Evolutionary conservation across 1,140 invertebrate species (phyloP), one percentile per base, ranked within the genome.

Genomic region (Heliconius melpomene): DNA sequence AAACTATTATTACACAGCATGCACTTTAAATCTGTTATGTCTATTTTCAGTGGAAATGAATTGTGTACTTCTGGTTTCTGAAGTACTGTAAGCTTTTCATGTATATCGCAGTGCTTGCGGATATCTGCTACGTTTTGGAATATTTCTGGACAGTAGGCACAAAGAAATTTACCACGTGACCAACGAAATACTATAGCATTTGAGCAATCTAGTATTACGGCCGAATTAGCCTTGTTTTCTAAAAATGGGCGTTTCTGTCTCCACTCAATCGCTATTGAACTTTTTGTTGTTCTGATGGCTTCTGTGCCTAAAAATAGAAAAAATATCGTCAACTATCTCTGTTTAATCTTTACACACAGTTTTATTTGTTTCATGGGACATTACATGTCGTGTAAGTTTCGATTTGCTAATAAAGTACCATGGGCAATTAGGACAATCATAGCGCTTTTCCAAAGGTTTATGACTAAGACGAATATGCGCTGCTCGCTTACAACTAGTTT

Each of bases 161-260:
- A 92, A 84, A 89, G 85, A 52, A 91, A 88, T 82, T 88, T 88
- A 6, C 89, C 88, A 13, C 88, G 84, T 54, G 85, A 79, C 84
- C 85, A 91, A 75, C 89, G 85, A 85, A 93, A 93, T 0, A 84
- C 79, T 2, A 90, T 86, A 0, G 89, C 89, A 70, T 91, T 93
- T 13, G 89, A 91, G 84, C 85, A 74, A 82, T 91, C 80, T 78
- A 93, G 74, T 80, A 92, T 88, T 9, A 86, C 72, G 71, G 87
- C 88, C 13, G 89, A 89, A 66, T 89, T 90, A 32, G 85, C 87
- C 78, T 88, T 90, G 26, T 90, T 86, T 23, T 84, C 89, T 7
- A 73, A 74, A 52, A 86, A 32, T 32, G 70, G 81, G 18, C 82
- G 75, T 83, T 85, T 88, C 78, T 89, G 86, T 83, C 81, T 89